These are phyloP conservation scores for Sturnira hondurensis DNA, from an alignment of 2,113 vertebrate genomes.

Conservation along the genomic window DNA sequence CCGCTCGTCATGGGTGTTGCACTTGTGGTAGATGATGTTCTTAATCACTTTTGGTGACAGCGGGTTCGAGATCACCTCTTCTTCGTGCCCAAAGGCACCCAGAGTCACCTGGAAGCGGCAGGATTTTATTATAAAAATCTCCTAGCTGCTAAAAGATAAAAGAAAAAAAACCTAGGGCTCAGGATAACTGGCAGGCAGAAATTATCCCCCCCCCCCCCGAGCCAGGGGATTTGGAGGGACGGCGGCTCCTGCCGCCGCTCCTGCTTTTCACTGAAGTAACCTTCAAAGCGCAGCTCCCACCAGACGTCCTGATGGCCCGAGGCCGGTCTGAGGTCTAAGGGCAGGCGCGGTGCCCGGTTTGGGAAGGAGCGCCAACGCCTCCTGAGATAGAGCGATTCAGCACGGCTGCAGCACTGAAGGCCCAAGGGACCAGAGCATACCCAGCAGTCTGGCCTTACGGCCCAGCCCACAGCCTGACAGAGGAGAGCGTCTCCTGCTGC, in stretches of 20 bases:
- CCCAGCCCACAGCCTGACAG: not conserved
- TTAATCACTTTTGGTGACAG: conserved; percentile 96
- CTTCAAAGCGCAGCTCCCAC: conserved; percentile 45
- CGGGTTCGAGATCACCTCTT: conserved; percentile 97
- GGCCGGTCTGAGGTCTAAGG: conserved; percentile 37
- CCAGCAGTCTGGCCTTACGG: not conserved
- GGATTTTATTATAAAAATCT: conserved; percentile 35
- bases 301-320: not conserved
- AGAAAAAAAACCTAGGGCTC: conserved; percentile 5
- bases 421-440: not conserved
- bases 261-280: conserved; percentile 43
- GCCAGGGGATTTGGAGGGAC: conserved; percentile 50
- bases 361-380: conserved; percentile 12
- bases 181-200: conserved; percentile 55
- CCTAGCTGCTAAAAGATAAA: conserved; percentile 20
- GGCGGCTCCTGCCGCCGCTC: conserved; percentile 31
- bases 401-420: not conserved
- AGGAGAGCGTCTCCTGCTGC: not conserved
- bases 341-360: not conserved
- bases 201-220: conserved; percentile 12
- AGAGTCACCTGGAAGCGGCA: conserved; percentile 89
- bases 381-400: not conserved
- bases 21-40: conserved; percentile 94
- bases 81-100: conserved; percentile 95
- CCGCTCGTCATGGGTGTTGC: conserved; percentile 87